These are phyloP conservation scores for Drosophila varians DNA, from an alignment of 1,140 invertebrate species.

Conservation along the genomic window DNA sequence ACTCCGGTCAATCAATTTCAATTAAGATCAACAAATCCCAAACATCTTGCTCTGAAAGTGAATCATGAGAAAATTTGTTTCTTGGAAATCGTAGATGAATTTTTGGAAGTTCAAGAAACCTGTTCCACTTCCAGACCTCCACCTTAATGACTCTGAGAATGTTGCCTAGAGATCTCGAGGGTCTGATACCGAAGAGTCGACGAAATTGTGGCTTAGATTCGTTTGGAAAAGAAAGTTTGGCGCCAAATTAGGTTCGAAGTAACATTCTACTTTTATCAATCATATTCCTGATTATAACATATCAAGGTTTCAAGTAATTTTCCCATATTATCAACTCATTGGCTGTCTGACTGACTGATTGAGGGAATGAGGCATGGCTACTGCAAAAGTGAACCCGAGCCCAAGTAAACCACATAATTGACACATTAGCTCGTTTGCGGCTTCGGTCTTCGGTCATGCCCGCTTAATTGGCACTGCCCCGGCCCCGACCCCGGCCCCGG, in stretches of 20 bases:
- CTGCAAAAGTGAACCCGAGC: constrained; percentile 43
- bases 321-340: constrained; percentile 64
- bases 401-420: constrained; percentile 73
- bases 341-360: constrained; percentile 11
- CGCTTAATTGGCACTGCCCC: constrained; percentile 68
- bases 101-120: constrained; percentile 60
- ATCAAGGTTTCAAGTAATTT: not conserved
- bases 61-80: constrained; percentile 75
- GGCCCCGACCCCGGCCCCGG: not conserved
- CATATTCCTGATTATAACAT: not conserved
- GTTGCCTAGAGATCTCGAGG: constrained; percentile 48
- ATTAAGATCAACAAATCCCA: constrained; percentile 45
- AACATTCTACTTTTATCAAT: not conserved
- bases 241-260: too few relatives aligned
- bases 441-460: constrained; percentile 49
- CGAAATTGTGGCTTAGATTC: not conserved
- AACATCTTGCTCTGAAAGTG: constrained; percentile 27
- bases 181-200: constrained; percentile 45
- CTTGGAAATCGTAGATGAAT: constrained; percentile 69
- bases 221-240: not conserved
- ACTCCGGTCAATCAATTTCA: constrained; percentile 65
- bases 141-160: constrained; percentile 60
- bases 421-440: constrained; percentile 75
- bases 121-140: constrained; percentile 45
- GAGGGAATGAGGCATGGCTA: constrained; percentile 29